A percentile compares a stretch with the other conserved stretches of the same genome.
These are phyloP conservation scores for Ibycter americanus DNA, from an alignment of 2,797 vertebrate species.

Conservation along the genomic window DNA sequence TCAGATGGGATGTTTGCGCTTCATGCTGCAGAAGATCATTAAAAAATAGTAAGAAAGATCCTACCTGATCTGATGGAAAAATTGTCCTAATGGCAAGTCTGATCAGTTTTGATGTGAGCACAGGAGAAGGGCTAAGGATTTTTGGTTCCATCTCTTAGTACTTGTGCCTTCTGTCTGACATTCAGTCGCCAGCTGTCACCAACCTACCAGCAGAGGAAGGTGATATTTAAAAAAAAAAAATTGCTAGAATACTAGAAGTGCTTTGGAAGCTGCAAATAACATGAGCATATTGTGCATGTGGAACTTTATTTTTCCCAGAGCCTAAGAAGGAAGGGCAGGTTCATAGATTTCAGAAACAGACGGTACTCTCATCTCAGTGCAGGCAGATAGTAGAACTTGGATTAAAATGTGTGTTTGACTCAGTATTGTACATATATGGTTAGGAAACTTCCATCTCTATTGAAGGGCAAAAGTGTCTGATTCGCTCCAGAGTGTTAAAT, in stretches of 20 bases:
- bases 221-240: neutral
- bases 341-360: neutral
- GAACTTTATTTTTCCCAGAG: neutral
- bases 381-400: neutral
- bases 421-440: neutral
- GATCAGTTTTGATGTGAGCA: neutral
- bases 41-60: neutral
- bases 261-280: constrained; percentile 6
- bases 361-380: neutral
- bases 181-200: constrained; percentile 24
- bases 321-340: neutral
- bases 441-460: neutral
- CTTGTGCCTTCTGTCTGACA: neutral
- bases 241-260: neutral
- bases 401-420: neutral
- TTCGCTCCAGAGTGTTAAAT: neutral
- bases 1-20: neutral
- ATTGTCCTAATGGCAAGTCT: neutral
- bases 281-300: neutral
- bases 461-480: neutral
- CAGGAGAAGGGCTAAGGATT: neutral
- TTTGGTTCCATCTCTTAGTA: neutral
- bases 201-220: neutral
- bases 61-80: neutral
- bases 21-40: neutral